Evolutionary conservation across 2,888 invertebrate species (phyloP).

Genomic region (Morpho helenor): DNA sequence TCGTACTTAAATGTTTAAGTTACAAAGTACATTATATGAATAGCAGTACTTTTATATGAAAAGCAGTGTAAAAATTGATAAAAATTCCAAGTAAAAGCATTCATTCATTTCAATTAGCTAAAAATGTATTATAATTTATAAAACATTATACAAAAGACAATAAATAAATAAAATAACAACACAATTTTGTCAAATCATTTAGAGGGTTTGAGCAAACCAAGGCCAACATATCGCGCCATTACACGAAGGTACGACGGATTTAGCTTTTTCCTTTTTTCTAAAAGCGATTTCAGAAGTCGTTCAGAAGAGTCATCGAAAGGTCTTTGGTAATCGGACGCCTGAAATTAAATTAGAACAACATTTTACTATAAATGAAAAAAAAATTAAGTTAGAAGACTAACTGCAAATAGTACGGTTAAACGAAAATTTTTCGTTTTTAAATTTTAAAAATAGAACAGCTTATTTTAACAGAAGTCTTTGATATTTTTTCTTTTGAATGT

Average conservation of each 20-base stretch:
- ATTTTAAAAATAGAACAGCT: no score
- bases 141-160: slow-evolving; percentile 15
- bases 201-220: slow-evolving; percentile 51
- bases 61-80: no score
- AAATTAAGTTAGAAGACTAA: no score
- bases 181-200: slow-evolving; percentile 22
- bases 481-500: no score
- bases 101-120: neutral
- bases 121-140: slow-evolving; percentile 17
- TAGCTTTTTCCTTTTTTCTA: slow-evolving; percentile 59
- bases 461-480: no score
- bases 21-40: no score
- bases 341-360: slow-evolving; percentile 13
- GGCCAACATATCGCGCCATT: slow-evolving; percentile 70
- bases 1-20: no score
- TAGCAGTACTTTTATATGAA: no score
- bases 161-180: slow-evolving; percentile 5
- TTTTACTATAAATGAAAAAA: no score
- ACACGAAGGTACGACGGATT: slow-evolving; percentile 67
- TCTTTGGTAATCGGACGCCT: slow-evolving; percentile 67
- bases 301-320: slow-evolving; percentile 59
- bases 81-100: no score
- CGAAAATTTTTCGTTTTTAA: no score
- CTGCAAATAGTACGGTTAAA: no score
- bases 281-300: slow-evolving; percentile 50